phyloP scores from a whole-genome alignment of 2,113 vertebrate genomes.

The Eulacestoma nigropectus region DNA sequence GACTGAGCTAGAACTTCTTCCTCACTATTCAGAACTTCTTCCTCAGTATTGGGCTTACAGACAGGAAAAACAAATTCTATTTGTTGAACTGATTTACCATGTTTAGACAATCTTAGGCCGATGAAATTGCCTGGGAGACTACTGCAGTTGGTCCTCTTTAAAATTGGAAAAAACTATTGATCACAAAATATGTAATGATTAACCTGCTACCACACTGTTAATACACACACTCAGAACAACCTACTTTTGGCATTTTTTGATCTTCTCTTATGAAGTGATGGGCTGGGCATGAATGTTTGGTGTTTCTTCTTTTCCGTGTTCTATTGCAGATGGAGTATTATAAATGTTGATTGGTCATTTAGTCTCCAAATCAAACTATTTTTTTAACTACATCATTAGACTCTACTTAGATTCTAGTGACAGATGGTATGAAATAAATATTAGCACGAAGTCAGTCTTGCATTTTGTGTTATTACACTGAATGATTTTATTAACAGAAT shows the following conservation, averaged over 20 bases:
- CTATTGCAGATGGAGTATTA: background rate
- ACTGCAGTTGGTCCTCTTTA: background rate
- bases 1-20: background rate
- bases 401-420: background rate
- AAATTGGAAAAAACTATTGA: slow-evolving; percentile 3
- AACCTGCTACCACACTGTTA: background rate
- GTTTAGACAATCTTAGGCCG: background rate
- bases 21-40: background rate
- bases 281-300: background rate
- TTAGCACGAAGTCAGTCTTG: slow-evolving; percentile 23
- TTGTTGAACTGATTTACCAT: background rate
- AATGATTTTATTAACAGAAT: slow-evolving; percentile 45
- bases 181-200: slow-evolving; percentile 20
- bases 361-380: background rate
- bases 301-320: background rate
- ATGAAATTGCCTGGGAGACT: background rate
- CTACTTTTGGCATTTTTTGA: background rate
- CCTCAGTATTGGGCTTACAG: background rate
- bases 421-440: slow-evolving; percentile 63
- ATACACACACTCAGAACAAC: background rate
- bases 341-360: slow-evolving; percentile 48
- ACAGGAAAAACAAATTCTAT: background rate
- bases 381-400: slow-evolving; percentile 25
- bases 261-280: background rate
- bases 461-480: slow-evolving; percentile 7